phyloP scores from a whole-genome alignment of 2,113 vertebrate species.

The Xerus inauris region DNA sequence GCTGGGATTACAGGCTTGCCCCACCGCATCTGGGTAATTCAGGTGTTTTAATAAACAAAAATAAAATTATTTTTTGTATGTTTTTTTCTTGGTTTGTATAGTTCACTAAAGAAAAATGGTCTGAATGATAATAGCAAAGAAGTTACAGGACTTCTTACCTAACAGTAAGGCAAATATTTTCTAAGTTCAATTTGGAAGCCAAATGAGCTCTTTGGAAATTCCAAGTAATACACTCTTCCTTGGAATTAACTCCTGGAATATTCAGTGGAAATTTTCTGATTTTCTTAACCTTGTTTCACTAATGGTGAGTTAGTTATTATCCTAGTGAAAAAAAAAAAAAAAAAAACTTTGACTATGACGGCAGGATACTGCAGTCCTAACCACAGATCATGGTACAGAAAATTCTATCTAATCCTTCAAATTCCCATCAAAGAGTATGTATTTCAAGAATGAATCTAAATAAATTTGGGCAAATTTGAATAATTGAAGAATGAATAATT shows the following conservation, averaged over 20 bases:
- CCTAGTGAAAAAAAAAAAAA: no score
- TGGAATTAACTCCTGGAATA: background rate
- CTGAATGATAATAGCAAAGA: background rate
- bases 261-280: background rate
- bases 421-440: background rate
- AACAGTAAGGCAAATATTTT: background rate
- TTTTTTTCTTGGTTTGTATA: background rate
- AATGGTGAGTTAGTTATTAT: background rate
- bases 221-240: background rate
- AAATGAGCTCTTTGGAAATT: background rate
- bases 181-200: background rate
- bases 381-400: background rate
- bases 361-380: background rate
- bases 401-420: background rate
- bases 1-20: no score
- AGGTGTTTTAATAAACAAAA: background rate
- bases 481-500: background rate
- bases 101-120: background rate
- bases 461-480: background rate
- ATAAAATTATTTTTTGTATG: background rate
- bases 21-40: no score
- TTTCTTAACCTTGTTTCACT: background rate
- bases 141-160: background rate
- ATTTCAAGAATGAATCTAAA: background rate
- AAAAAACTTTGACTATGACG: background rate